Conservation (phyloP, 2,888 invertebrate genomes). For the Drosophila fungiperda region DNA sequence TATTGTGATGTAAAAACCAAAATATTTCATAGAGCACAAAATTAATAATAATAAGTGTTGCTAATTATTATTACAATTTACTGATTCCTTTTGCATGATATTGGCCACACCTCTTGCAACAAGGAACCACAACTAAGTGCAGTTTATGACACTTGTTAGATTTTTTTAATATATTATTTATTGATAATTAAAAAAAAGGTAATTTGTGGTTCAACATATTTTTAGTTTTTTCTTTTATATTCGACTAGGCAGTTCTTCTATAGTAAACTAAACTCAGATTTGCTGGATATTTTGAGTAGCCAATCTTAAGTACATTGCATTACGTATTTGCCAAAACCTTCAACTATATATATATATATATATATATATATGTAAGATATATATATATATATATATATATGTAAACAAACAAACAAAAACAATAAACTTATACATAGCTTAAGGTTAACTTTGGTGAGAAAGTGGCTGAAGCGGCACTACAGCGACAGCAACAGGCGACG, state of each 20-base stretch:
- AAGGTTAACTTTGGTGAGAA: constrained; percentile 74
- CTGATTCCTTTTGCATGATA: constrained; percentile 9
- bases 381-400: constrained; percentile 4
- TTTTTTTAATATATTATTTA: background rate
- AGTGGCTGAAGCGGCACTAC: constrained; percentile 71
- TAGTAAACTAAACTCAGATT: constrained; percentile 4
- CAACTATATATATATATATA: constrained; percentile 39
- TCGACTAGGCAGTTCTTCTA: constrained; percentile 15
- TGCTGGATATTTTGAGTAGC: background rate
- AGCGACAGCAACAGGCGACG: constrained; percentile 71
- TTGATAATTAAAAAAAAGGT: background rate
- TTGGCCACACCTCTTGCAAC: constrained; percentile 24
- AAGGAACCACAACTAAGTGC: constrained; percentile 5
- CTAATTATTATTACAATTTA: background rate
- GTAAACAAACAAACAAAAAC: constrained; percentile 29
- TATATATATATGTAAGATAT: background rate
- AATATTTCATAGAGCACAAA: background rate
- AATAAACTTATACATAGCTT: constrained; percentile 68
- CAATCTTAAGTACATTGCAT: background rate
- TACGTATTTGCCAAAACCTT: constrained; percentile 28
- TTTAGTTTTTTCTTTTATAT: background rate
- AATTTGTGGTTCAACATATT: background rate
- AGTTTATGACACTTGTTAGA: constrained; percentile 4
- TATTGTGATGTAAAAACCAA: background rate
- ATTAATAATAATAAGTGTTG: background rate